Conservation (phyloP, 2,797 vertebrate genomes). For the Scomberomorus guttatus region DNA sequence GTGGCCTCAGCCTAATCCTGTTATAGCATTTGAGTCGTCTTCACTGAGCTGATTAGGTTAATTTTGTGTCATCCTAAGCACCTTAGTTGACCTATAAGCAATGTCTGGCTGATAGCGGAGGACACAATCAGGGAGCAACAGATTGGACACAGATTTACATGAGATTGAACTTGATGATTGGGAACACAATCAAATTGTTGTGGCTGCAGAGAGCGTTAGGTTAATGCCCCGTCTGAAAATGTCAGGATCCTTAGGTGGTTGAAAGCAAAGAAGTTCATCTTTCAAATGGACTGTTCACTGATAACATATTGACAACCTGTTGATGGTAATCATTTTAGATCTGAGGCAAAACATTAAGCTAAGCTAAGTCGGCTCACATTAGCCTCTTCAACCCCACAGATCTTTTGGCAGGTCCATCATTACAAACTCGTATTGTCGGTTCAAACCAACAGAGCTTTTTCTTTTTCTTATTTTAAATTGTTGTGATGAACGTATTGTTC, state of each 20-base stretch:
- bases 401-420: background rate
- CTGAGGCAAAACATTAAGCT: slow-evolving; percentile 6
- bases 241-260: background rate
- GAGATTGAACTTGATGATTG: slow-evolving; percentile 43
- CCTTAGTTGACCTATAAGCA: slow-evolving; percentile 63
- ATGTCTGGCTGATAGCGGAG: slow-evolving; percentile 40
- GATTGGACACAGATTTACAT: slow-evolving; percentile 71
- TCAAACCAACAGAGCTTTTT: background rate
- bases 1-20: slow-evolving; percentile 76
- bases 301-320: slow-evolving; percentile 20
- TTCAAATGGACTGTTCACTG: background rate
- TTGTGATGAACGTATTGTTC: too few relatives aligned
- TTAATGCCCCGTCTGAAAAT: slow-evolving; percentile 55
- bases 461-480: too few relatives aligned
- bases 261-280: slow-evolving; percentile 24
- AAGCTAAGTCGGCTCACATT: background rate
- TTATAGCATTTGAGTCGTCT: slow-evolving; percentile 83
- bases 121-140: slow-evolving; percentile 59
- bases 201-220: slow-evolving; percentile 60
- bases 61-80: slow-evolving; percentile 70
- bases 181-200: slow-evolving; percentile 59
- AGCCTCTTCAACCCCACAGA: background rate
- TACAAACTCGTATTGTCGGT: background rate
- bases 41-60: slow-evolving; percentile 81
- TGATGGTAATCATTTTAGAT: slow-evolving; percentile 20